Evolutionary conservation across 2,113 vertebrate species (phyloP).

Genomic region (Ailuropoda melanoleuca): DNA sequence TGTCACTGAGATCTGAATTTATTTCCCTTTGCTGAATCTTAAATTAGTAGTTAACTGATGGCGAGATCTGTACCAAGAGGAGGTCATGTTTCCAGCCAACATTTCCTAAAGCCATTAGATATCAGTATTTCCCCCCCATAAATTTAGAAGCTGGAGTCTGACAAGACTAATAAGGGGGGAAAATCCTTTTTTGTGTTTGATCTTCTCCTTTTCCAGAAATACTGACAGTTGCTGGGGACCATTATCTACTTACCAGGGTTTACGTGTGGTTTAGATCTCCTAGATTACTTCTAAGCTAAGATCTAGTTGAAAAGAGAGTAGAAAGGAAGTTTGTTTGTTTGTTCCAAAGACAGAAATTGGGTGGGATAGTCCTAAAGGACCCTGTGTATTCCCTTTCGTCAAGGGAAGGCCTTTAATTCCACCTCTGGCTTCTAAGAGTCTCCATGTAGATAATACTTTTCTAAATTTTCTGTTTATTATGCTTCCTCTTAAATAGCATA

Average conservation of each 20-base stretch:
- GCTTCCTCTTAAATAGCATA: not conserved
- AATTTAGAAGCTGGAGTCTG: conserved; percentile 50
- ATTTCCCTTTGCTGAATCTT: conserved; percentile 39
- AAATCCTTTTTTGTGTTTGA: conserved; percentile 76
- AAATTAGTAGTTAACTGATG: conserved; percentile 31
- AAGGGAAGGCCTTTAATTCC: conserved; percentile 1
- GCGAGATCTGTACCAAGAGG: not conserved
- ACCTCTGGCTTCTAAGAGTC: not conserved
- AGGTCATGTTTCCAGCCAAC: conserved; percentile 56
- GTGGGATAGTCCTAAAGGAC: conserved; percentile 23
- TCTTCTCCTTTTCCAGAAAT: conserved; percentile 72
- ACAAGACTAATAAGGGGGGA: not conserved
- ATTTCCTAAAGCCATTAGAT: conserved; percentile 60
- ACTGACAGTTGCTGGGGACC: conserved; percentile 74
- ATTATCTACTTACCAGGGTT: conserved; percentile 67
- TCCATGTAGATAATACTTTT: not conserved
- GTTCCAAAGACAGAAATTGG: conserved; percentile 48
- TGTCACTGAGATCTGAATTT: conserved; percentile 51
- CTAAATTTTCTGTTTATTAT: not conserved
- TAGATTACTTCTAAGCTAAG: conserved; percentile 62
- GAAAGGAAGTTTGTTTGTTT: conserved; percentile 66
- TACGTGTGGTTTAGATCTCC: conserved; percentile 64
- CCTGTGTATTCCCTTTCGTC: conserved; percentile 11
- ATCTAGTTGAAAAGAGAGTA: conserved; percentile 52
- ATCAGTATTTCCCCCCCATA: not conserved